Evolutionary conservation across 1,140 invertebrate genomes (phyloP).

Genomic region (Oncopeltus fasciatus): DNA sequence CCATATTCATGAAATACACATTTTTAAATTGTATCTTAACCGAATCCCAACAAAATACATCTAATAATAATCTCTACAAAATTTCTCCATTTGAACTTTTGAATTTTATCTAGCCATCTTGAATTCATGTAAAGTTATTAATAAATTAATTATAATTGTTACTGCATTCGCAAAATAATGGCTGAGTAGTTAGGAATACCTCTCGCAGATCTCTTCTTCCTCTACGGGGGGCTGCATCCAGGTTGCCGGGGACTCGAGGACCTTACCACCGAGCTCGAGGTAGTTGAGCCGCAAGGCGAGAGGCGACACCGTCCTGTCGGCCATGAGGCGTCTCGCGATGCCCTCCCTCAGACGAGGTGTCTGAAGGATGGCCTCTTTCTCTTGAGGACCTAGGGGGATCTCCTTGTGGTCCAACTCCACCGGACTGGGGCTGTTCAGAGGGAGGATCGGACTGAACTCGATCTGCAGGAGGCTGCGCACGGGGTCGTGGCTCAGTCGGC

Average conservation of each 20-base stretch:
- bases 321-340: not conserved
- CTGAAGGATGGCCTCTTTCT: conserved; percentile 16
- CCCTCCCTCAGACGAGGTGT: conserved; percentile 5
- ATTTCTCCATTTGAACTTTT: no score
- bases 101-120: no score
- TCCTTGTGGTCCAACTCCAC: conserved; percentile 23
- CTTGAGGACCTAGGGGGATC: conserved; percentile 17
- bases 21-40: no score
- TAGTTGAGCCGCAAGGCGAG: conserved; percentile 21
- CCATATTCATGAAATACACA: no score
- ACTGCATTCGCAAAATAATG: no score
- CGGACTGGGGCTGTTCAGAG: conserved; percentile 15
- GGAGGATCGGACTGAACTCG: conserved; percentile 23
- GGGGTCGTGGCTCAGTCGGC: conserved; percentile 10
- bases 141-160: no score
- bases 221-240: not conserved
- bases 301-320: conserved; percentile 20
- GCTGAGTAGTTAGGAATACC: no score
- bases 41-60: no score
- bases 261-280: conserved; percentile 15
- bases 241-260: not conserved
- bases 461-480: conserved; percentile 21
- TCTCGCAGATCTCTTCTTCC: not conserved
- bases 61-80: no score
- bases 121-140: no score